Percentiles rank a stretch among this genome's conserved stretches.
Conservation (phyloP, 2,797 vertebrate genomes). For the Danionella dracula region DNA sequence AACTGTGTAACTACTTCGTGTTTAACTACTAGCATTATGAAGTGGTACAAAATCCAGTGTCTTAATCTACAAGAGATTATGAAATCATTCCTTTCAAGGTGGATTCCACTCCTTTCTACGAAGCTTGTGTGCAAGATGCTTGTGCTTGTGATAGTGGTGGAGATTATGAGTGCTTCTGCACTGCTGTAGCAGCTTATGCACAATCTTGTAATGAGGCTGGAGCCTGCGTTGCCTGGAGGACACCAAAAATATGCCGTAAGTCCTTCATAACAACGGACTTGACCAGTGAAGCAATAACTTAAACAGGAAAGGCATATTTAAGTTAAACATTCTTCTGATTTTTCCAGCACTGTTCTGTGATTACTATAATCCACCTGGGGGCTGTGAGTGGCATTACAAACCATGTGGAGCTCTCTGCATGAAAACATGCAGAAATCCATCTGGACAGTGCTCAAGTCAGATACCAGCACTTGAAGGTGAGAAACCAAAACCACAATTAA, state of each 20-base stretch:
- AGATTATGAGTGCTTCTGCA: slow-evolving; percentile 88
- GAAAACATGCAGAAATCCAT: slow-evolving; percentile 85
- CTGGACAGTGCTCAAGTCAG: slow-evolving; percentile 72
- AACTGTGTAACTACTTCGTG: too few relatives aligned
- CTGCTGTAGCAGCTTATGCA: slow-evolving; percentile 86
- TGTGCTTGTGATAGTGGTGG: slow-evolving; percentile 86
- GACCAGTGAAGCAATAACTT: not conserved
- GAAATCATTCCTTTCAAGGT: slow-evolving; percentile 67
- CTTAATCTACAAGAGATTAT: too few relatives aligned
- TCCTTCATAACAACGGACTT: slow-evolving; percentile 31
- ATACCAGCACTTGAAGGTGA: slow-evolving; percentile 82
- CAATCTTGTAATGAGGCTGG: slow-evolving; percentile 79
- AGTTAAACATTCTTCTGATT: not conserved
- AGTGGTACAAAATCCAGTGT: too few relatives aligned
- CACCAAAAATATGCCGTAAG: slow-evolving; percentile 86
- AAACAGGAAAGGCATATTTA: not conserved
- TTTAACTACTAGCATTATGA: too few relatives aligned
- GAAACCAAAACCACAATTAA: too few relatives aligned
- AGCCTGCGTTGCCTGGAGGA: slow-evolving; percentile 82
- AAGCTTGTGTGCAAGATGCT: slow-evolving; percentile 84
- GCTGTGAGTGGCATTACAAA: slow-evolving; percentile 89
- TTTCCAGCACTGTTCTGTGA: slow-evolving; percentile 88
- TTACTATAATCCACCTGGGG: slow-evolving; percentile 78
- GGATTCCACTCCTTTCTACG: slow-evolving; percentile 78
- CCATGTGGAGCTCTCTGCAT: slow-evolving; percentile 82